Conservation (phyloP, 2,113 vertebrate species). For the Alexandromys fortis region DNA sequence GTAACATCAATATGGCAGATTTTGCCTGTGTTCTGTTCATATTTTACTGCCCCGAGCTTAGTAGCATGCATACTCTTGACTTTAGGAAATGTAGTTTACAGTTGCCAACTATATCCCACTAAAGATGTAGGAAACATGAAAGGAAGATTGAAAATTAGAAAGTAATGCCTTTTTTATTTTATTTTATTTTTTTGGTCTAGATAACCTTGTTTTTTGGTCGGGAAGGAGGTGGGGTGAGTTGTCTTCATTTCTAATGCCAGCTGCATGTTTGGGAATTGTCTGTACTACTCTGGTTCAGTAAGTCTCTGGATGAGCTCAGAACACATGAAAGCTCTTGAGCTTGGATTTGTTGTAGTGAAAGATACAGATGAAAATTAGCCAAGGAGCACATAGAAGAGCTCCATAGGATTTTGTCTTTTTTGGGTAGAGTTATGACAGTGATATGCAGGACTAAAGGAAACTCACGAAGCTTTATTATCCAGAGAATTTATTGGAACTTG, state of each 20-base stretch:
- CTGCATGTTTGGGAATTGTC: background rate
- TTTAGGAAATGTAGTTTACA: background rate
- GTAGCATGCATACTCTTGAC: background rate
- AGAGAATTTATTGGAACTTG: background rate
- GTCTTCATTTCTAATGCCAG: background rate
- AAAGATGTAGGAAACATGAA: background rate
- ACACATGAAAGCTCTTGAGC: background rate
- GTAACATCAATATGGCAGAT: background rate
- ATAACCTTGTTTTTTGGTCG: background rate
- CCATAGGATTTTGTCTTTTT: background rate
- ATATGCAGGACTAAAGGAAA: background rate
- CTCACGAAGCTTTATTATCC: background rate
- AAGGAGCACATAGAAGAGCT: background rate
- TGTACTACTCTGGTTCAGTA: background rate
- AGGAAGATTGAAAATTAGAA: background rate
- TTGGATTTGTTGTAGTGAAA: constrained; percentile 1
- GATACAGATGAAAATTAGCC: background rate
- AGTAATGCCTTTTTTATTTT: background rate
- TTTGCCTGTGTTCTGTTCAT: background rate
- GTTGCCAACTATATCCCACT: background rate
- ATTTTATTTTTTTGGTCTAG: background rate
- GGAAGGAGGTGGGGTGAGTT: background rate
- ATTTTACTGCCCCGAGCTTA: background rate
- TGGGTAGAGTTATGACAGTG: background rate
- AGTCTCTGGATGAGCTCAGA: background rate